A percentile compares a stretch with the other conserved stretches of the same genome.
Evolutionary conservation across 2,888 invertebrate species (phyloP).

Genomic region (Drosophila anceps): DNA sequence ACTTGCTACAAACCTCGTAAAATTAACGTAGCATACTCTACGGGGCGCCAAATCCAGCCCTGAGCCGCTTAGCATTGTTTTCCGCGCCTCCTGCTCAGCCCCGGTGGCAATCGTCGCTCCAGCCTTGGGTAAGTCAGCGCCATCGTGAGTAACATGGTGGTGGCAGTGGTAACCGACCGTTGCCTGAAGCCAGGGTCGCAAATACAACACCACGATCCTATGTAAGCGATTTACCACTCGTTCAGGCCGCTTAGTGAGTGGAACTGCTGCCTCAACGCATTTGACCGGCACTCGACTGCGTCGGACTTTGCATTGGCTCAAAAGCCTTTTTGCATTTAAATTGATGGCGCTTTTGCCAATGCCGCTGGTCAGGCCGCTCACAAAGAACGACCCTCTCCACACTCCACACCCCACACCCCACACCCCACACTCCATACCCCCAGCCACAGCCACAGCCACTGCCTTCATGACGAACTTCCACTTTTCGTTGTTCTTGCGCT

Average conservation of each 20-base stretch:
- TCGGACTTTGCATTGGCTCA: slow-evolving; percentile 47
- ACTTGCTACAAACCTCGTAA: slow-evolving; percentile 61
- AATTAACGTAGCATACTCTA: slow-evolving; percentile 68
- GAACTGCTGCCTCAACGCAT: slow-evolving; percentile 71
- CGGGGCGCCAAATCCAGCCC: slow-evolving; percentile 39
- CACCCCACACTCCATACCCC: neutral
- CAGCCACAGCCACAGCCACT: slow-evolving; percentile 8
- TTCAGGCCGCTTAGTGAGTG: slow-evolving; percentile 67
- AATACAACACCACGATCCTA: slow-evolving; percentile 28
- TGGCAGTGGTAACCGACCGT: slow-evolving; percentile 26
- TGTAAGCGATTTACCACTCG: slow-evolving; percentile 60
- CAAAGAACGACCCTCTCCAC: slow-evolving; percentile 39
- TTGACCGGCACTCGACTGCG: slow-evolving; percentile 46
- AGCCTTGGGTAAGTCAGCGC: slow-evolving; percentile 32
- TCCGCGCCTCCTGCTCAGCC: slow-evolving; percentile 21
- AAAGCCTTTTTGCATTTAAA: slow-evolving; percentile 74
- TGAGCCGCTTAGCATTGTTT: slow-evolving; percentile 64
- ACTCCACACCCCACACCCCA: neutral
- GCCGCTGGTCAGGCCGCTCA: slow-evolving; percentile 26
- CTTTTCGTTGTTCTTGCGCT: slow-evolving; percentile 17
- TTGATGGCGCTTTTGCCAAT: slow-evolving; percentile 54
- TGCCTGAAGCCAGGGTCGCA: slow-evolving; percentile 49
- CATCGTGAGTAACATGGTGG: slow-evolving; percentile 28
- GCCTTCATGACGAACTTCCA: slow-evolving; percentile 37
- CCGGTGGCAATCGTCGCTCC: neutral